Conservation (phyloP, 1,140 invertebrate genomes). For the Sitobion miscanthi region DNA sequence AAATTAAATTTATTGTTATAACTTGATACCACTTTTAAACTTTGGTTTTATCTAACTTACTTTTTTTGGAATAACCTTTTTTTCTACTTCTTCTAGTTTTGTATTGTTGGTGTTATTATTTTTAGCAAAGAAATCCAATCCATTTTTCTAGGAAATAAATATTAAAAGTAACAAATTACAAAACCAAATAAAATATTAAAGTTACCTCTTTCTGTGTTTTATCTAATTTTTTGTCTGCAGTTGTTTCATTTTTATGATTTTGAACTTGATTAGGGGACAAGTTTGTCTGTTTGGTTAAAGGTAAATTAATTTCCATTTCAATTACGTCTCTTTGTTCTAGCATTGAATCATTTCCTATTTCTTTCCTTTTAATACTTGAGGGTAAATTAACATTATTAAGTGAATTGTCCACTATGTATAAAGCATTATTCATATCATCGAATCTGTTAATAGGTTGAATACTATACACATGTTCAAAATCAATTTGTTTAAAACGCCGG, state of each 20-base stretch:
- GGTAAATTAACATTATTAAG: neutral
- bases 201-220: slow-evolving; percentile 24
- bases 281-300: neutral
- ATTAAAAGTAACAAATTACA: neutral
- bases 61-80: neutral
- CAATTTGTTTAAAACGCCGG: slow-evolving; percentile 35
- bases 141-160: slow-evolving; percentile 1
- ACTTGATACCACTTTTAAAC: neutral
- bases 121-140: neutral
- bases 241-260: neutral
- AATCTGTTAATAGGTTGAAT: slow-evolving; percentile 47
- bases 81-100: neutral
- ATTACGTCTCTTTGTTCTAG: neutral
- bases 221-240: neutral
- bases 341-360: neutral
- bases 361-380: slow-evolving; percentile 46
- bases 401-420: neutral
- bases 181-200: neutral
- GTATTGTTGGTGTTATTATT: neutral
- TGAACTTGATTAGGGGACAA: neutral
- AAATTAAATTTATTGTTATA: neutral
- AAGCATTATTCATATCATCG: slow-evolving; percentile 20
- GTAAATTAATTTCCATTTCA: slow-evolving; percentile 17
- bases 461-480: slow-evolving; percentile 53
- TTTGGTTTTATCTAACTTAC: neutral